A percentile compares a stretch with the other conserved stretches of the same genome.
phyloP scores from a whole-genome alignment of 2,113 vertebrate genomes.

The Nothoprocta pentlandii region DNA sequence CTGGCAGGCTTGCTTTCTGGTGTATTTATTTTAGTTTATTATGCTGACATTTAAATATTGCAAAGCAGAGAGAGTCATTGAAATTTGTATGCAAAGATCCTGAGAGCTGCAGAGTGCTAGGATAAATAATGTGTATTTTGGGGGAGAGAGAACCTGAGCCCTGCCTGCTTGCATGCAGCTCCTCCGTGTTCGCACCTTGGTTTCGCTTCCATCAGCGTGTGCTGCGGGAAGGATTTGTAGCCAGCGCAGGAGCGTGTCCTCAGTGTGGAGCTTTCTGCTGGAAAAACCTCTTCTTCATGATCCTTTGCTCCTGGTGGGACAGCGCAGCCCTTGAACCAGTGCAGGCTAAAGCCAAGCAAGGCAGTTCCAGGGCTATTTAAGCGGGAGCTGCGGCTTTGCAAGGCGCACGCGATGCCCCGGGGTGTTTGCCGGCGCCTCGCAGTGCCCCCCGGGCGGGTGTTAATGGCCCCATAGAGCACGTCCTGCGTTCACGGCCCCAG shows the following conservation, averaged over 20 bases:
- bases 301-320: neutral
- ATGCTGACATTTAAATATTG: neutral
- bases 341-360: neutral
- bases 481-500: slow-evolving; percentile 54
- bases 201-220: neutral
- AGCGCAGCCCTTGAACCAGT: neutral
- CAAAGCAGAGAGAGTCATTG: neutral
- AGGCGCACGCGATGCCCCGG: neutral
- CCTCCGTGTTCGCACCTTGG: neutral
- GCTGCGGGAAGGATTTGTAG: neutral
- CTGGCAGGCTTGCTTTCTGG: neutral
- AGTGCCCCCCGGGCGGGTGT: slow-evolving; percentile 46
- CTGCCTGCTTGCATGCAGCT: neutral
- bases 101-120: neutral
- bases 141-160: neutral
- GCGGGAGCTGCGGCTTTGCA: neutral
- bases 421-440: slow-evolving; percentile 30
- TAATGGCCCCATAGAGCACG: slow-evolving; percentile 72
- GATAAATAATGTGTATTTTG: neutral
- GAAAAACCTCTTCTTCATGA: neutral
- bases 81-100: neutral
- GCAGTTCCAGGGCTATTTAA: slow-evolving; percentile 30
- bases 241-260: neutral
- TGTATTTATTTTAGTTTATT: neutral
- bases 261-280: neutral